Base-by-base conservation (phyloP, 2,113 vertebrate genomes). In the Egretta garzetta region DNA sequence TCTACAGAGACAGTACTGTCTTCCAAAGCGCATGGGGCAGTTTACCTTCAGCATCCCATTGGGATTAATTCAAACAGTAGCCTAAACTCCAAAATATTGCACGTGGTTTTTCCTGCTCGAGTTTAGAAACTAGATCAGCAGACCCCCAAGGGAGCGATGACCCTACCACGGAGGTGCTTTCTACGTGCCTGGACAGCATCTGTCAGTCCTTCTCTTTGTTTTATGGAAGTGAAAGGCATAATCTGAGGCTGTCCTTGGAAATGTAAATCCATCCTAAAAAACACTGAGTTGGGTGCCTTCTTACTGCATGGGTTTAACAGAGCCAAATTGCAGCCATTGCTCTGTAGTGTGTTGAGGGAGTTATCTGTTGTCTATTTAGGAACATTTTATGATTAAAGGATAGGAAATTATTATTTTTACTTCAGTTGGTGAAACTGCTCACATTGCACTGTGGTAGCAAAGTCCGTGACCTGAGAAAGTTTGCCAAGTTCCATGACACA, bases 401-500 rank as follows among this genome's bases (percentile, higher is more conserved):
- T 87, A 91, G 64, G 80, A 96, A 97, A 85, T 70, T 0, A 89
- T 79, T 89, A 70, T 96, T 96, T 97, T 97, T 95, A 87, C 55
- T 86, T 95, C 70, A 62, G 0, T 73, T 6, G 3, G 53, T 82
- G 92, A 70, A 82, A 94, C 62, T 55, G 53, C 66, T 94, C 83
- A 58, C 39, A 35, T 77, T 82, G 64, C 49, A 67, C 18, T 58
- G 41, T 68, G 83, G 80, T 85, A 89, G 74, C 76, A 82, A 89
- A 93, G 22, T 58, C 73, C 80, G 35, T 93, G 91, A 96, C 94
- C 86, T 75, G 35, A 73, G 86, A 94, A 87, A 91, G 43, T 84
- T 81, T 96, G 97, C 95, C 86, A 96, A 96, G 77, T 97, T 96
- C 94, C 95, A 93, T 95, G 94, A 96, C 94, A 97, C 27, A 59